Evolutionary conservation across 2,888 invertebrate species (phyloP).

Genomic region (Chloromyia formosa): DNA sequence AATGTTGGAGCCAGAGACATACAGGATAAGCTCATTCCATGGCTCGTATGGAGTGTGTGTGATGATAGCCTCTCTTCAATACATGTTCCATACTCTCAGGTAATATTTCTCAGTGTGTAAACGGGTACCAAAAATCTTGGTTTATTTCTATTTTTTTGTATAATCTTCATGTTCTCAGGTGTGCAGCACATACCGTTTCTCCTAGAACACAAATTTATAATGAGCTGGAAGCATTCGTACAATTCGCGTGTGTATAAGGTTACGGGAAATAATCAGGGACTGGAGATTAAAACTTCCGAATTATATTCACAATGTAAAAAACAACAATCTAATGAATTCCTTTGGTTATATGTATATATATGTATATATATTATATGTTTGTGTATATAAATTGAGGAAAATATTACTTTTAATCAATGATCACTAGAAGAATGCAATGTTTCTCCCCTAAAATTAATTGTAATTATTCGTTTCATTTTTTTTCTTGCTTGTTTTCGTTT

Average conservation of each 20-base stretch:
- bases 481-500: conserved; percentile 26
- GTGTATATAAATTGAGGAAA: conserved; percentile 30
- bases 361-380: too few relatives aligned
- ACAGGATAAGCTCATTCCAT: too few relatives aligned
- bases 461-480: conserved; percentile 1
- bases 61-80: too few relatives aligned
- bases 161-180: too few relatives aligned
- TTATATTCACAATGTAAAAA: conserved; percentile 27
- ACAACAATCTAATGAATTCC: conserved; percentile 28
- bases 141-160: too few relatives aligned
- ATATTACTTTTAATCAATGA: conserved; percentile 39
- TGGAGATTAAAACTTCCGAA: conserved; percentile 37
- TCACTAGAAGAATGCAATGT: conserved; percentile 38
- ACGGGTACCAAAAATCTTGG: too few relatives aligned
- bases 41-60: too few relatives aligned
- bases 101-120: too few relatives aligned
- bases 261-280: conserved; percentile 19
- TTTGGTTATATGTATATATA: conserved; percentile 36
- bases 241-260: too few relatives aligned
- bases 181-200: too few relatives aligned
- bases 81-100: too few relatives aligned
- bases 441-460: conserved; percentile 38
- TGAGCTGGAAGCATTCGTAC: neutral
- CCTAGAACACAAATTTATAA: neutral
- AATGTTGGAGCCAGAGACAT: too few relatives aligned